Evolutionary conservation across 92 coral and sea anemone species (phyloP).

Genomic region (Heteractis magnifica): DNA sequence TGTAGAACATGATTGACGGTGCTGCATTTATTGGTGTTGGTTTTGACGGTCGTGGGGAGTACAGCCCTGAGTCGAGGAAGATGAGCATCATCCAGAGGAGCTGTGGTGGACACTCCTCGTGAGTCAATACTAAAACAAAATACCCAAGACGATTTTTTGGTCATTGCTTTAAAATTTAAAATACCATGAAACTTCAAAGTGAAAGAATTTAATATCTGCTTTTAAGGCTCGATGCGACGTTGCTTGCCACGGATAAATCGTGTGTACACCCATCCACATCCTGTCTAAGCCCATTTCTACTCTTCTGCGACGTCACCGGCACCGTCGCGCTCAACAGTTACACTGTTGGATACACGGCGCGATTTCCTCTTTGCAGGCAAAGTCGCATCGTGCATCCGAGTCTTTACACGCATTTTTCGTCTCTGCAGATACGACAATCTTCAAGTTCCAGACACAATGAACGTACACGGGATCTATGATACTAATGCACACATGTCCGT

Average conservation of each 20-base stretch:
- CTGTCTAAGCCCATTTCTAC: no score
- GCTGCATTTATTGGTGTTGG: conserved; percentile 65
- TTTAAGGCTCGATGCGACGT: no score
- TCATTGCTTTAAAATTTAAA: neutral
- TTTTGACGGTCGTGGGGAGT: conserved; percentile 59
- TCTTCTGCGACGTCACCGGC: no score
- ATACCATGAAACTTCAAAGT: no score
- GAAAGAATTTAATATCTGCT: no score
- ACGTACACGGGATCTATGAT: conserved; percentile 57
- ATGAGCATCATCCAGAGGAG: conserved; percentile 55
- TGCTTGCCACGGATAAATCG: no score
- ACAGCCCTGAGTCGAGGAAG: conserved; percentile 64
- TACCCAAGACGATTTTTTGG: neutral
- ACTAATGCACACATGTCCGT: conserved; percentile 41
- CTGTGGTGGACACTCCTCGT: conserved; percentile 51
- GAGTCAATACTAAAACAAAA: neutral
- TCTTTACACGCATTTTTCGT: neutral
- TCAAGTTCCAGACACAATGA: conserved; percentile 62
- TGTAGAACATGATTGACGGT: conserved; percentile 46
- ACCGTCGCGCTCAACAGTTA: no score
- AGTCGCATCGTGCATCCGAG: no score
- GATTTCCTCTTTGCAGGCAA: no score
- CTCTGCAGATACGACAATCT: neutral
- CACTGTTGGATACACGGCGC: no score
- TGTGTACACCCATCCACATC: no score